phyloP scores from a whole-genome alignment of 2,113 vertebrate species.

The Oenanthe oenanthe region DNA sequence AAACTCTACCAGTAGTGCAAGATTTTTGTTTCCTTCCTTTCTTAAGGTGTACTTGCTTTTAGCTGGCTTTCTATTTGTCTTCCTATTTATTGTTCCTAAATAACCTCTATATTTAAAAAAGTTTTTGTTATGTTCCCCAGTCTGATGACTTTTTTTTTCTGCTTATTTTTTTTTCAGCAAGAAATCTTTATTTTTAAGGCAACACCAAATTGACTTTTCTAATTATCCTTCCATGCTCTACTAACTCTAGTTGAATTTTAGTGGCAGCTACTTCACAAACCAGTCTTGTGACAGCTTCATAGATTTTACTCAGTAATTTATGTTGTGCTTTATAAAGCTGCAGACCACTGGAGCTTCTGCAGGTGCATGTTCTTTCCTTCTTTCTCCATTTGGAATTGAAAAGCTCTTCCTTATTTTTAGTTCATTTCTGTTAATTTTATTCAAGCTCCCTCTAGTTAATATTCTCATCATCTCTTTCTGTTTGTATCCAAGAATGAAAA shows the following conservation, averaged over 20 bases:
- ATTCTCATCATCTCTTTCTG: neutral
- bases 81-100: neutral
- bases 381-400: neutral
- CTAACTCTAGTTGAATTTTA: neutral
- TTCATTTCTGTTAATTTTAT: constrained; percentile 10
- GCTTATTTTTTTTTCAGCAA: neutral
- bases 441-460: neutral
- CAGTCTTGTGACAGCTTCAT: neutral
- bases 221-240: neutral
- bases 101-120: neutral
- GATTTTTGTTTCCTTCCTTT: neutral
- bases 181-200: neutral
- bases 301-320: constrained; percentile 12
- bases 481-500: neutral
- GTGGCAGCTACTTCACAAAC: neutral
- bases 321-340: neutral
- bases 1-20: neutral
- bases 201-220: neutral
- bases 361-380: neutral
- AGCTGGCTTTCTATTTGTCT: neutral
- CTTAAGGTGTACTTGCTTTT: neutral
- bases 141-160: neutral
- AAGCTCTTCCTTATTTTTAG: constrained; percentile 15
- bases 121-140: neutral
- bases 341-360: neutral